These are phyloP conservation scores for Orius insidiosus DNA, from an alignment of 1,140 invertebrate species.

Conservation along the genomic window DNA sequence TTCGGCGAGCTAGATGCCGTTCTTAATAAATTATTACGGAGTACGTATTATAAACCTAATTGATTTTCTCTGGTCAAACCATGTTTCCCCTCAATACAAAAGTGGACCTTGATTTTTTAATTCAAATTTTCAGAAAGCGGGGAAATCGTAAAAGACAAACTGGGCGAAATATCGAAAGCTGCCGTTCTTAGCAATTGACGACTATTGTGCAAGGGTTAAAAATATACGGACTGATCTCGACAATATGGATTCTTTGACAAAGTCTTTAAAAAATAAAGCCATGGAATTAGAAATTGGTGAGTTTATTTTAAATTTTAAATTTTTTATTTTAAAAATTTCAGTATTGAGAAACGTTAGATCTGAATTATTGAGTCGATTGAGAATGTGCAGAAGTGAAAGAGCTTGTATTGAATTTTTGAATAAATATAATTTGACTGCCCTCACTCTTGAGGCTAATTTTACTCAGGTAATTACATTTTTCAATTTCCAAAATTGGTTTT, in stretches of 20 bases:
- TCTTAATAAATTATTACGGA: conserved; percentile 39
- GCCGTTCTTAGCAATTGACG: conserved; percentile 53
- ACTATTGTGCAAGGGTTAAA: conserved; percentile 47
- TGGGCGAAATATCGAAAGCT: conserved; percentile 53
- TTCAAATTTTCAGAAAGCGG: conserved; percentile 34
- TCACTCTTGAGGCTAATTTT: conserved; percentile 45
- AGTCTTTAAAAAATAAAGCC: conserved; percentile 19
- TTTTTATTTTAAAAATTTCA: conserved; percentile 22
- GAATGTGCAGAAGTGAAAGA: conserved; percentile 33
- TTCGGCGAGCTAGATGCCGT: conserved; percentile 48
- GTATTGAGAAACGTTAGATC: conserved; percentile 47
- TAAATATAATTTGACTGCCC: conserved; percentile 41
- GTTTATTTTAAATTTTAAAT: conserved; percentile 5
- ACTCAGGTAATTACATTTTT: conserved; percentile 30
- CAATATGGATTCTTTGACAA: conserved; percentile 20
- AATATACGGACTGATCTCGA: conserved; percentile 38
- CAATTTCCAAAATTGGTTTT: too few species aligned
- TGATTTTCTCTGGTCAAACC: background rate
- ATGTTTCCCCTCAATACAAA: background rate
- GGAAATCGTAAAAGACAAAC: conserved; percentile 43
- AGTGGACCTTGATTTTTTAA: conserved; percentile 4
- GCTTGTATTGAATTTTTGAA: conserved; percentile 41
- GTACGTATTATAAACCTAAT: conserved; percentile 30
- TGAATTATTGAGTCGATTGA: conserved; percentile 39
- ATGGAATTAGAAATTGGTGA: conserved; percentile 22